Conservation (phyloP, 2,888 invertebrate species). For the Diarsia brunnea region DNA sequence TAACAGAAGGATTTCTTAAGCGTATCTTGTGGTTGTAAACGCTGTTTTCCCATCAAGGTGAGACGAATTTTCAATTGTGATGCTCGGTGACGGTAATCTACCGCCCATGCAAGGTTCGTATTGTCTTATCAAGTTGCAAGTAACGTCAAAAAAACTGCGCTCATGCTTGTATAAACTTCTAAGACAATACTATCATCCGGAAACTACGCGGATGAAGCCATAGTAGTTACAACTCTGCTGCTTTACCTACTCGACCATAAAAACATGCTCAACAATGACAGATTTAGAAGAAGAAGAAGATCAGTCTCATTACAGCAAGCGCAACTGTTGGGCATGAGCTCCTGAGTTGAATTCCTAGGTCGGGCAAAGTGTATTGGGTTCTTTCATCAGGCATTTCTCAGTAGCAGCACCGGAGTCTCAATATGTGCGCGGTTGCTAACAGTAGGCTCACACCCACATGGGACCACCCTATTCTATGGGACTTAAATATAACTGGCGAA, state of each 20-base stretch:
- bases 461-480: background rate
- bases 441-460: background rate
- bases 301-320: no score
- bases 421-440: background rate
- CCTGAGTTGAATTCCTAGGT: background rate
- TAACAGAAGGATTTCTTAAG: constrained; percentile 17
- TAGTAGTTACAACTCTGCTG: background rate
- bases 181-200: constrained; percentile 1
- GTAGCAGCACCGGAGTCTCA: background rate
- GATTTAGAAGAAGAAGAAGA: no score
- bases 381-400: background rate
- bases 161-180: background rate
- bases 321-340: background rate
- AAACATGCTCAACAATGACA: background rate
- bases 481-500: background rate
- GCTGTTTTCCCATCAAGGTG: constrained; percentile 23
- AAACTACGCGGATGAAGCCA: background rate
- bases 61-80: constrained; percentile 40
- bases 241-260: constrained; percentile 3
- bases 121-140: constrained; percentile 39
- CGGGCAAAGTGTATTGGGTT: background rate
- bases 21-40: constrained; percentile 19
- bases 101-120: constrained; percentile 31
- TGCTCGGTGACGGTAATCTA: constrained; percentile 29
- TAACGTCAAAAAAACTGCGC: constrained; percentile 12